phyloP scores from a whole-genome alignment of 92 coral and sea anemone genomes.

The Bergia puertoricense region DNA sequence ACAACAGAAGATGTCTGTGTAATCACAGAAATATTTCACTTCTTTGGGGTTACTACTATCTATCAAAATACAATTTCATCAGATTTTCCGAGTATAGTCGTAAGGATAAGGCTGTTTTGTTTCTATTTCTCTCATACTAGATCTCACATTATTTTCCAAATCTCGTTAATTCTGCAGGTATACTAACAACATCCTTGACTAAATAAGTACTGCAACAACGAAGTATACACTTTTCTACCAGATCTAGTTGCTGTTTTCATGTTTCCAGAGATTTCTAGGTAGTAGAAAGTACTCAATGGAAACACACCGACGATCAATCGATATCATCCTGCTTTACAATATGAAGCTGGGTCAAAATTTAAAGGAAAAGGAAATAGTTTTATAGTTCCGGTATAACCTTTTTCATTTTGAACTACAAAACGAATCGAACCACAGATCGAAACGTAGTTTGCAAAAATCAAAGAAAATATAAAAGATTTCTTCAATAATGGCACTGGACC shows the following conservation, averaged over 20 bases:
- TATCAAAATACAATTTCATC: no score
- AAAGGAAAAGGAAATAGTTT: background rate
- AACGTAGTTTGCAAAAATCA: background rate
- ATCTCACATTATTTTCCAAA: no score
- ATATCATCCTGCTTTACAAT: background rate
- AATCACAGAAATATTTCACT: no score
- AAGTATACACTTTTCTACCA: no score
- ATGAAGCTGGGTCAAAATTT: background rate
- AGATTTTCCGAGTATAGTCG: no score
- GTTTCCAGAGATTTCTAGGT: background rate
- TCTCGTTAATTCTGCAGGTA: no score
- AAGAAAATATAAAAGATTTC: background rate
- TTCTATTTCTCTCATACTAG: background rate
- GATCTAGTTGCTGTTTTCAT: background rate
- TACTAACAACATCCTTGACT: no score
- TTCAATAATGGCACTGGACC: background rate
- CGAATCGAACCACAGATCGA: no score
- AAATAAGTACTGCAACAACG: no score
- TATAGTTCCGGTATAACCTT: background rate
- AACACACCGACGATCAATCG: background rate
- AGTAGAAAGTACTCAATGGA: background rate
- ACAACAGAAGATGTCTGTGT: no score
- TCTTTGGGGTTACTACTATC: no score
- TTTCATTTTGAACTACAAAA: no score
- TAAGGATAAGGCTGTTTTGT: background rate